Conservation (phyloP, 2,888 invertebrate species). For the Coelogynopora nodosa region DNA sequence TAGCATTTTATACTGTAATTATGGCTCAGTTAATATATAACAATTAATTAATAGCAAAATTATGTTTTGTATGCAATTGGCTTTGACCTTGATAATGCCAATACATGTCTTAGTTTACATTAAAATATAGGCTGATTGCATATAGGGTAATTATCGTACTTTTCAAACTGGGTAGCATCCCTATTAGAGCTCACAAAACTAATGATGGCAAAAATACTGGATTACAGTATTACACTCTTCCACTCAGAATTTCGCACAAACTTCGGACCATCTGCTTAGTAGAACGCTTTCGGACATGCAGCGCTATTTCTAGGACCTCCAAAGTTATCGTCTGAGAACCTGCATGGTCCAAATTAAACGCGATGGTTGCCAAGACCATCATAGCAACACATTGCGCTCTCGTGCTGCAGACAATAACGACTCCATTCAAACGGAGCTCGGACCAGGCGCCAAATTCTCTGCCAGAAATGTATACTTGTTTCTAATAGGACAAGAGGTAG, state of each 20-base stretch:
- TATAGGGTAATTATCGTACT: too few relatives aligned
- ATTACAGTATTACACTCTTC: not conserved
- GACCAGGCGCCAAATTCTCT: not conserved
- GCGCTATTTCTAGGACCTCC: not conserved
- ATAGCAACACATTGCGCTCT: not conserved
- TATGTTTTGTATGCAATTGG: too few relatives aligned
- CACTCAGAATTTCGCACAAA: not conserved
- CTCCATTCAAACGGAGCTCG: not conserved
- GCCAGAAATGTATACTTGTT: not conserved
- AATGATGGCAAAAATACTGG: too few relatives aligned
- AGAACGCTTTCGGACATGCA: not conserved
- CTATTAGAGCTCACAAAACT: too few relatives aligned
- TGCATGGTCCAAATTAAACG: not conserved
- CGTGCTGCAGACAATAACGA: not conserved
- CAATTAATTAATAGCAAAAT: too few relatives aligned
- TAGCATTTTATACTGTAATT: too few relatives aligned
- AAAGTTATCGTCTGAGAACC: not conserved
- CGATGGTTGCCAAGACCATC: not conserved
- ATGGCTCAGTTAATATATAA: too few relatives aligned
- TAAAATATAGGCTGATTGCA: too few relatives aligned
- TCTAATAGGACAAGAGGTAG: not conserved
- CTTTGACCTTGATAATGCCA: too few relatives aligned
- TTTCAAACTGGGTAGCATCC: too few relatives aligned
- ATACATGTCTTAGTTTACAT: too few relatives aligned
- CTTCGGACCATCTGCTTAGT: slow-evolving; percentile 7